Conservation (phyloP, 2,113 vertebrate species). For the Hydrolagus affinis region DNA sequence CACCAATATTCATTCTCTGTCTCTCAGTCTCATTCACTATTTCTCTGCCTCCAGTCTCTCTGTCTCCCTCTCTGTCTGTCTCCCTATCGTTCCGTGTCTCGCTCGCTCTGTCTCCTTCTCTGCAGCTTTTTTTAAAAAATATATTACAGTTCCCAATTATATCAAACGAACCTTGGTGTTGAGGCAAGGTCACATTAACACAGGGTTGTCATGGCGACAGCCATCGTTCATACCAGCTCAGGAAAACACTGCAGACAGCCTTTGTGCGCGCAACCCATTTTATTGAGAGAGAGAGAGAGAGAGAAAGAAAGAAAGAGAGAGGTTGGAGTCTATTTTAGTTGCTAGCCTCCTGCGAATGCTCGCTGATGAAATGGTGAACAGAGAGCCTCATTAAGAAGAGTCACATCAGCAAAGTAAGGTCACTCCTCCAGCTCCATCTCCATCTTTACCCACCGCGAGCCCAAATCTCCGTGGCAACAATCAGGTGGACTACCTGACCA, state of each 20-base stretch:
- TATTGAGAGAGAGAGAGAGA: too few species aligned
- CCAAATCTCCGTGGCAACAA: slow-evolving; percentile 20
- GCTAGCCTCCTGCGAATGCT: neutral
- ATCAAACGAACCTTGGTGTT: neutral
- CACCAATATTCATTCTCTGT: too few species aligned
- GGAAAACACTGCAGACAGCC: neutral
- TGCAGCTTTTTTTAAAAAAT: neutral
- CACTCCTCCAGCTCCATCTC: neutral
- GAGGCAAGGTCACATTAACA: slow-evolving; percentile 11
- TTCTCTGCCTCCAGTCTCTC: too few species aligned
- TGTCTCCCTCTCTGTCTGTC: too few species aligned
- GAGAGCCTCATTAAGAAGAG: neutral
- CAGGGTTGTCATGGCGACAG: slow-evolving; percentile 15
- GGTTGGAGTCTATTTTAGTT: neutral
- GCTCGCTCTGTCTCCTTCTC: neutral
- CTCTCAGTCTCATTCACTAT: neutral
- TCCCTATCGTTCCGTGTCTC: too few species aligned
- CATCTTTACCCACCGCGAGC: neutral
- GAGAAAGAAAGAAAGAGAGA: too few species aligned
- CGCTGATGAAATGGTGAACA: neutral
- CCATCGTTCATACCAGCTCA: neutral
- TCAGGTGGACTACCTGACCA: neutral
- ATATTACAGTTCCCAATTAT: slow-evolving; percentile 26
- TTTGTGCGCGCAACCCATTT: slow-evolving; percentile 8
- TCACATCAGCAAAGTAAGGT: slow-evolving; percentile 26